Evolutionary conservation across 2,797 vertebrate genomes (phyloP).

Genomic region (Sternotherus odoratus): DNA sequence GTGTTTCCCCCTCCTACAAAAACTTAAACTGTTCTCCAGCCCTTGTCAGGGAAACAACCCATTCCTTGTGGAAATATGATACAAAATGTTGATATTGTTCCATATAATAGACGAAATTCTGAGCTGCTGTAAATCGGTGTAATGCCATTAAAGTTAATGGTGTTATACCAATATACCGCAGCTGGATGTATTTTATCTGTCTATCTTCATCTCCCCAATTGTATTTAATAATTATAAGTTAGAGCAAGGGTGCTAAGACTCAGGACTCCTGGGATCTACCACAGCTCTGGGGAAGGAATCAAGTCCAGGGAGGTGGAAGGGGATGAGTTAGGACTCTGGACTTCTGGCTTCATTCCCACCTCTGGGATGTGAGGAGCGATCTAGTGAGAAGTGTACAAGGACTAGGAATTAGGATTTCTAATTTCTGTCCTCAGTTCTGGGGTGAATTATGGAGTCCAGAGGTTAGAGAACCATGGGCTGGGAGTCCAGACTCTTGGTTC

Average conservation of each 20-base stretch:
- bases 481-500: background rate
- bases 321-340: too few species aligned
- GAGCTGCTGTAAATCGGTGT: background rate
- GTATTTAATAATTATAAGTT: background rate
- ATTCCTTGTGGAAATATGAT: background rate
- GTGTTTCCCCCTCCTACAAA: slow-evolving; percentile 33
- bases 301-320: too few species aligned
- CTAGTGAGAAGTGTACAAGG: background rate
- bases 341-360: too few species aligned
- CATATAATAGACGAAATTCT: background rate
- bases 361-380: too few species aligned
- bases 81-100: background rate
- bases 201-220: too few species aligned
- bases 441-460: background rate
- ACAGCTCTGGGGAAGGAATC: too few species aligned
- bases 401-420: too few species aligned
- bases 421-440: too few species aligned
- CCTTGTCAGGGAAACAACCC: too few species aligned
- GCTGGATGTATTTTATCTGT: background rate
- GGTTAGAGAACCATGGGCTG: background rate
- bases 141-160: too few species aligned
- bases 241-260: background rate
- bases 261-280: too few species aligned
- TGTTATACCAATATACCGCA: background rate
- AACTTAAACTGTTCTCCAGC: background rate